Base-by-base conservation (phyloP, 2,888 invertebrate species). In the Blomia tropicalis region DNA sequence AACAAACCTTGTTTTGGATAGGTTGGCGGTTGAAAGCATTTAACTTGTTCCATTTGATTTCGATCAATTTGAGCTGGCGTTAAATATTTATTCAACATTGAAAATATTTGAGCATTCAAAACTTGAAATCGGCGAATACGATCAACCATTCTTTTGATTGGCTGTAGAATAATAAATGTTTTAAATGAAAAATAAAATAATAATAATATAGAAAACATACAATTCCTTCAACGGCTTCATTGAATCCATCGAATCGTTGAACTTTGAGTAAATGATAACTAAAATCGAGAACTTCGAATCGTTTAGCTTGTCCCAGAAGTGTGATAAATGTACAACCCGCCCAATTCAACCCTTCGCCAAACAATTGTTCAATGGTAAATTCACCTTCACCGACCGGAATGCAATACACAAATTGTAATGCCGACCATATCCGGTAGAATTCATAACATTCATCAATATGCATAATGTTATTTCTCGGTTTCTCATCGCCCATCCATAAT, bases 321-420 rank as follows among this genome's bases (percentile, higher is more conserved):
- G 90, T 85, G 66, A 98, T 89, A 80, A 98, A 88, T 14, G 92
- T 85, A 74, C 95, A 93, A 0, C 95, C 96, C 3, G 95, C 96
- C 96, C 96, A 98, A 75, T 96, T 91, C 0, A 98, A 79, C 0
- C 96, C 96, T 76, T 98, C 98, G 7, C 98, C 98, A 76, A 93
- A 98, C 67, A 96, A 76, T 76, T 96, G 92, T 87, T 95, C 95
- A 0, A 95, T 88, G 22, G 93, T 95, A 71, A 87, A 92, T 75
- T 96, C 91, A 1, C 90, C 91, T 67, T 90, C 90, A 3, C 87
- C 88, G 27, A 92, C 90, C 0, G 96, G 95, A 70, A 93, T 90
- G 73, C 93, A 95, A 75, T 95, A 93, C 59, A 95, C 86, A 79
- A 98, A 96, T 74, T 98, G 96, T 32, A 98, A 78, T 0, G 95